Base-by-base conservation (phyloP, 1,140 invertebrate species). In the Cydia amplana region DNA sequence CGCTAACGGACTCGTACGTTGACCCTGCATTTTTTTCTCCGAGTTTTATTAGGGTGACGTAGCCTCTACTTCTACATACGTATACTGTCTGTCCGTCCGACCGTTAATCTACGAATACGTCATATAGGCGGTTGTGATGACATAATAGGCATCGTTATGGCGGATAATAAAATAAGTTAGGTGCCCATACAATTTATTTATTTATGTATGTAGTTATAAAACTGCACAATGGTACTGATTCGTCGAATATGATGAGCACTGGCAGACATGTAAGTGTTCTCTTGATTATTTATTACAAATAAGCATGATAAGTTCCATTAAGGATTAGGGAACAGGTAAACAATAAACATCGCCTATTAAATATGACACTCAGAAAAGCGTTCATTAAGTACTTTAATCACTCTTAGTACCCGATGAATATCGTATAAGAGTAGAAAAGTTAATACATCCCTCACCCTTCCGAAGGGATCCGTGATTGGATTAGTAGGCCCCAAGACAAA, bases 391-490 rank as follows among this genome's bases (percentile, higher is more conserved):
- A 18, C n/a, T 70, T n/a, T 70, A 70, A 70, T 43, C 18, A 32
- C 20, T 18, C 16, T 36, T 40, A 36, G 32, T 43, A 36, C 40
- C 28, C n/a, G 32, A 70, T 18, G 65, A 40, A 70, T 70, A 70
- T 70, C 65, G 32, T 36, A 70, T 70, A 36, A 18, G 16, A 18
- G 75, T 72, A 75, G 76, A 60, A 74, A 70, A 25, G 67, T 75
- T 28, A 75, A 70, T 63, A 49, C 67, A 10, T 43, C 36, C 25
- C 73, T 73, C 72, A 72, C 79, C 78, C 75, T 79, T 43, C 25
- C 7, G 73, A 74, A 77, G 80, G 80, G 80, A 78, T 79, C 51
- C 74, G 73, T 80, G 77, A 85, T 85, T 84, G 80, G 78, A 85
- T 85, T 85, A 84, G 75, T 76, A 75, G 32, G 63, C 82, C 82